A percentile compares a stretch with the other conserved stretches of the same genome.
phyloP scores from a whole-genome alignment of 2,888 invertebrate species.

The Folsomia candida region DNA sequence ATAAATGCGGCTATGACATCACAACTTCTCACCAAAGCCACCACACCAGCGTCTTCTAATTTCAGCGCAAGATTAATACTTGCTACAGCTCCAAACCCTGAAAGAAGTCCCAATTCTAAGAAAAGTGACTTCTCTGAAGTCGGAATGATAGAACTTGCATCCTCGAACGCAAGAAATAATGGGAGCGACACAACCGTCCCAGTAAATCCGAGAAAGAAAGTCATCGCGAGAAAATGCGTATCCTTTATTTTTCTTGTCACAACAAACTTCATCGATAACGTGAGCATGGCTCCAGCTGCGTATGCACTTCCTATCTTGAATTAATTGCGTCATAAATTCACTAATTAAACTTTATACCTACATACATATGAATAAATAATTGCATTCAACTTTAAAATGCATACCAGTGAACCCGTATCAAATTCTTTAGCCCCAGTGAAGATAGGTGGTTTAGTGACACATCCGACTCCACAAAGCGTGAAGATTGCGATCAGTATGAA shows the following conservation, averaged over 20 bases:
- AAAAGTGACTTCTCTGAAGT: not conserved
- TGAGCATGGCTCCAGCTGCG: slow-evolving; percentile 10
- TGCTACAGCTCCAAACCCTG: not conserved
- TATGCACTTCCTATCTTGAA: slow-evolving; percentile 21
- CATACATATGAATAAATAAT: no score
- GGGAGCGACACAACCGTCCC: slow-evolving; percentile 13
- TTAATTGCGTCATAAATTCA: no score
- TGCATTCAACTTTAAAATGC: no score
- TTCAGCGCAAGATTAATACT: slow-evolving; percentile 38
- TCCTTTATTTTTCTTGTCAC: slow-evolving; percentile 25
- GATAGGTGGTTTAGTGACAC: slow-evolving; percentile 26
- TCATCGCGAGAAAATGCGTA: slow-evolving; percentile 20
- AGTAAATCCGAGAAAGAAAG: slow-evolving; percentile 14
- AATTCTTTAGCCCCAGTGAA: slow-evolving; percentile 24
- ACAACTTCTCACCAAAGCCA: slow-evolving; percentile 31
- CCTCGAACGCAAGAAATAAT: not conserved
- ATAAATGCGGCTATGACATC: slow-evolving; percentile 41
- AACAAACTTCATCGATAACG: slow-evolving; percentile 14
- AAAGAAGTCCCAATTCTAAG: not conserved
- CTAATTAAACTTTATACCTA: no score
- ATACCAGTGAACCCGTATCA: slow-evolving; percentile 19
- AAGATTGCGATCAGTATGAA: slow-evolving; percentile 24
- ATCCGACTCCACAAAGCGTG: slow-evolving; percentile 18
- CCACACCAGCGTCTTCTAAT: slow-evolving; percentile 39
- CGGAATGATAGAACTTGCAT: not conserved